These are phyloP conservation scores for Cerceris ruficornis DNA, from an alignment of 2,888 invertebrate species.

Conservation along the genomic window DNA sequence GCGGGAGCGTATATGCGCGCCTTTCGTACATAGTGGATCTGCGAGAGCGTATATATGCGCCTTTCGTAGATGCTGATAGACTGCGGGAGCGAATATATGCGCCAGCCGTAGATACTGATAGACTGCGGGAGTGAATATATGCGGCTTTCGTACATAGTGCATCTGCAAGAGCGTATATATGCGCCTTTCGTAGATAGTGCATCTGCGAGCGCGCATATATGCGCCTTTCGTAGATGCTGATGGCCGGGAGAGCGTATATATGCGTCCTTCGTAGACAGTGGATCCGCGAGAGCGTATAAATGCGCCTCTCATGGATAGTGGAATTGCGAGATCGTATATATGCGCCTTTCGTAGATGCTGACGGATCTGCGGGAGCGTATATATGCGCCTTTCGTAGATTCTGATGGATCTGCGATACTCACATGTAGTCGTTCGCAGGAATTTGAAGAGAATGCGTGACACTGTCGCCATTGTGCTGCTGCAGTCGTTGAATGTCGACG, in stretches of 20 bases:
- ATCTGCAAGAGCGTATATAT: background rate
- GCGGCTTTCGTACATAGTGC: slow-evolving; percentile 19
- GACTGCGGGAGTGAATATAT: background rate
- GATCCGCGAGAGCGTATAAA: background rate
- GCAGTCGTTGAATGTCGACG: slow-evolving; percentile 77
- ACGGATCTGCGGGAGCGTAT: background rate
- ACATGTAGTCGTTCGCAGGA: slow-evolving; percentile 75
- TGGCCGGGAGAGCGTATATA: background rate
- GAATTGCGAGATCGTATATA: background rate
- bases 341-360: slow-evolving; percentile 9
- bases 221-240: slow-evolving; percentile 9
- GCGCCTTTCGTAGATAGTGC: slow-evolving; percentile 6
- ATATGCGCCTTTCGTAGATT: slow-evolving; percentile 9
- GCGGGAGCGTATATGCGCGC: background rate
- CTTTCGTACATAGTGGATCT: background rate
- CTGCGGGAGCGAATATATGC: background rate
- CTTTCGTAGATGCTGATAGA: background rate
- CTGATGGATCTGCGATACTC: slow-evolving; percentile 33
- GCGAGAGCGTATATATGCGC: background rate
- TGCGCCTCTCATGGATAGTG: slow-evolving; percentile 14
- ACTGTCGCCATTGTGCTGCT: slow-evolving; percentile 69
- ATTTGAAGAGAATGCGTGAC: slow-evolving; percentile 76
- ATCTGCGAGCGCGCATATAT: background rate
- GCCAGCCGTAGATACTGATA: background rate
- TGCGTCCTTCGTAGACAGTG: slow-evolving; percentile 5